Evolutionary conservation across 2,113 vertebrate genomes (phyloP).

Genomic region (Orthonyx spaldingii): DNA sequence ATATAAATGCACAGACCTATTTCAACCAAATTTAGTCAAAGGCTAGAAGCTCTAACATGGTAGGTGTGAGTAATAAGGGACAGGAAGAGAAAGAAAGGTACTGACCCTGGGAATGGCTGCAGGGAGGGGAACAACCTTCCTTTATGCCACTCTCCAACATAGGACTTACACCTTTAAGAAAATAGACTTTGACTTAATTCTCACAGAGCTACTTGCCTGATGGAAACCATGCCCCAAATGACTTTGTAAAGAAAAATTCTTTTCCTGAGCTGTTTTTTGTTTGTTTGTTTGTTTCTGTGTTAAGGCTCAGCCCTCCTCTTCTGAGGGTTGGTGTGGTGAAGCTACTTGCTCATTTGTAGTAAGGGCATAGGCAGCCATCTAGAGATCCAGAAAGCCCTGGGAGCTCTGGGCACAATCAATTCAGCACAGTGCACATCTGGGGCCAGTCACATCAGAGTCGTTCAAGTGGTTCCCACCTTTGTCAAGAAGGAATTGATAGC

Average conservation of each 20-base stretch:
- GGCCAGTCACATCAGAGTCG: rapidly evolving
- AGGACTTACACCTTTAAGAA: background rate
- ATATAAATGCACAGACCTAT: background rate
- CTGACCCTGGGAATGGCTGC: background rate
- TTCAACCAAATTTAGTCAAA: background rate
- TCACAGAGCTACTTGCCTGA: background rate
- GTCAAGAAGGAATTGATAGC: background rate
- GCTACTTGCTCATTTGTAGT: rapidly evolving
- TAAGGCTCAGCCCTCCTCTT: background rate
- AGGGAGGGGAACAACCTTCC: background rate
- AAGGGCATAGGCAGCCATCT: background rate
- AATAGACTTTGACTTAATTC: background rate
- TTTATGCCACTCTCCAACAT: background rate
- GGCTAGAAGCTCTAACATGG: background rate
- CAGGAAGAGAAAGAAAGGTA: background rate
- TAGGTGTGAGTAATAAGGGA: background rate
- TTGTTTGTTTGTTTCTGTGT: background rate
- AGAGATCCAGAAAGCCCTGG: background rate
- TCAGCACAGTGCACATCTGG: background rate
- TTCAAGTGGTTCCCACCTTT: background rate
- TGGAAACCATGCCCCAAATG: background rate
- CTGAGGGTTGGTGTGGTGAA: background rate
- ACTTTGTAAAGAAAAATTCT: background rate
- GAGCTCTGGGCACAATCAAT: background rate
- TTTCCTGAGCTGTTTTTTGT: background rate